These are phyloP conservation scores for Drosophila fungiperda DNA, from an alignment of 2,888 invertebrate genomes.

Conservation along the genomic window DNA sequence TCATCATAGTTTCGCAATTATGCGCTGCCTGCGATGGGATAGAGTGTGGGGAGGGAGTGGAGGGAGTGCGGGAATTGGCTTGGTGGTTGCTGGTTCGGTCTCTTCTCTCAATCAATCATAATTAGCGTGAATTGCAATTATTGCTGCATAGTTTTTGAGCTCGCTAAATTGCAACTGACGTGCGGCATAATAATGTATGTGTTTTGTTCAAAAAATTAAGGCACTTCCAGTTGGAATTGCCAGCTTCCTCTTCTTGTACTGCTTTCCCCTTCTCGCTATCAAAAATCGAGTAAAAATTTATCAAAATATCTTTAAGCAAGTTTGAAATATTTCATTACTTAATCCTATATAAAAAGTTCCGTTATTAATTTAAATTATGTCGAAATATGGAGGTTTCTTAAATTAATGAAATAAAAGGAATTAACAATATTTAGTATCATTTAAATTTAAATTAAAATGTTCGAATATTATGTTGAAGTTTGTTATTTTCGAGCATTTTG, in stretches of 20 bases:
- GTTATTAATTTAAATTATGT: no score
- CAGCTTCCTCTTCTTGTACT: not conserved
- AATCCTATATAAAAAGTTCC: not conserved
- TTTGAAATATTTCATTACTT: not conserved
- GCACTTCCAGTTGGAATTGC: slow-evolving; percentile 5
- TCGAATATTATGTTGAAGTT: no score
- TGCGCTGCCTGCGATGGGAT: slow-evolving; percentile 16
- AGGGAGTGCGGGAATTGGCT: not conserved
- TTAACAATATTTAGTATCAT: no score
- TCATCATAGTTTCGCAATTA: slow-evolving; percentile 77
- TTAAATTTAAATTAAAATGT: no score
- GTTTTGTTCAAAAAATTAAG: not conserved
- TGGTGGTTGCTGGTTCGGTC: not conserved
- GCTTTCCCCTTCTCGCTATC: not conserved
- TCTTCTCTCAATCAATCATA: slow-evolving; percentile 73
- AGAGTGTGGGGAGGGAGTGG: not conserved
- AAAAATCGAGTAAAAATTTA: not conserved
- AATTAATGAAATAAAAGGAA: no score
- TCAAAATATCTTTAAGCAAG: not conserved
- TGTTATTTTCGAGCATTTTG: not conserved
- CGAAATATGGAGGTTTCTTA: no score
- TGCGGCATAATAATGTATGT: slow-evolving; percentile 42
- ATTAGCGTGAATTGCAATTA: slow-evolving; percentile 80
- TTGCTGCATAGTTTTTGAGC: slow-evolving; percentile 66
- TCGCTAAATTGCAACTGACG: slow-evolving; percentile 70